A percentile compares a stretch with the other conserved stretches of the same genome.
phyloP scores from a whole-genome alignment of 2,797 vertebrate genomes.

The Scolopax rusticola region DNA sequence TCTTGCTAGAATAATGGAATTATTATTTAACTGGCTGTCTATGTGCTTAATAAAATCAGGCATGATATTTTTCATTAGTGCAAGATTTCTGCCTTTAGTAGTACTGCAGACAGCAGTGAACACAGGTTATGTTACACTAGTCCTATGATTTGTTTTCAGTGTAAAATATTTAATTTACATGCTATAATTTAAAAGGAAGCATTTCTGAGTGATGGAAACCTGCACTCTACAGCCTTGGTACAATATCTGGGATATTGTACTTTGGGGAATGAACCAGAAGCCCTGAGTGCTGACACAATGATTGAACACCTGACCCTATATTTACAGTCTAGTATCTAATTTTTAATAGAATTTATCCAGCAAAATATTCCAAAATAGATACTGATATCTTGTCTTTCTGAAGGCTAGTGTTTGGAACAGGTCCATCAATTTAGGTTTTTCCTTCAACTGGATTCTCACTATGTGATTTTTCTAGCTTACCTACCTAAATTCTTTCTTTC shows the following conservation, averaged over 20 bases:
- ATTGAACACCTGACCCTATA: neutral
- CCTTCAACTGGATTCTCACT: neutral
- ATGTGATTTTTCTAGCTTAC: neutral
- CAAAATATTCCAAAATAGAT: conserved; percentile 38
- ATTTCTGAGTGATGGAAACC: conserved; percentile 52
- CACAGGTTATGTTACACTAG: neutral
- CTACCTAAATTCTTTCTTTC: neutral
- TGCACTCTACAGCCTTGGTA: neutral
- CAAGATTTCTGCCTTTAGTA: neutral
- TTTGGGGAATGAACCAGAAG: conserved; percentile 43
- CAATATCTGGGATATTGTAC: conserved; percentile 46
- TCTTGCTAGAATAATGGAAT: neutral
- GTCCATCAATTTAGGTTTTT: conserved; percentile 12
- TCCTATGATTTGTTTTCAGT: conserved; percentile 6
- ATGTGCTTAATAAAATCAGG: neutral
- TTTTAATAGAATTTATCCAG: conserved; percentile 57
- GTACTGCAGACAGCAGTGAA: neutral
- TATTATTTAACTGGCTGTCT: neutral
- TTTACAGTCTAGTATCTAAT: conserved; percentile 47
- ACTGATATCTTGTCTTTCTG: neutral
- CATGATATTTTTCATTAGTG: neutral
- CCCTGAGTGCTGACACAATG: neutral
- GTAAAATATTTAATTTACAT: conserved; percentile 66
- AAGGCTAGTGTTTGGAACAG: conserved; percentile 10
- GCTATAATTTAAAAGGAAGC: conserved; percentile 44